These are phyloP conservation scores for Sigmodon hispidus DNA, from an alignment of 2,113 vertebrate species.

Conservation along the genomic window DNA sequence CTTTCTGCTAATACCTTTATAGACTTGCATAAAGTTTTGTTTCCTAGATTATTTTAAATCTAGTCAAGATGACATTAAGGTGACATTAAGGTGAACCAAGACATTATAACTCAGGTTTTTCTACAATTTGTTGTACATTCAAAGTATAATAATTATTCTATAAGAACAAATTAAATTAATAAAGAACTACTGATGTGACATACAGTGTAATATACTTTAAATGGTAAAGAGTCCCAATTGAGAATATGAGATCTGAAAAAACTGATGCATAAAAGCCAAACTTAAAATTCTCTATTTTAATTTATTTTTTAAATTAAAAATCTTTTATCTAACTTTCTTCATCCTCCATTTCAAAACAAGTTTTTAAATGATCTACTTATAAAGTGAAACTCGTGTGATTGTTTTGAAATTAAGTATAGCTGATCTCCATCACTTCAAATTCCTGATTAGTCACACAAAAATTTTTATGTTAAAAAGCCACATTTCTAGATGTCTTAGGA, in stretches of 20 bases:
- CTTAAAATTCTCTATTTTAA: constrained; percentile 6
- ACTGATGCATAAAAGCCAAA: background rate
- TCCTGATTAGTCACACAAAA: background rate
- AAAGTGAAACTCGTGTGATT: background rate
- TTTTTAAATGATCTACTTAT: background rate
- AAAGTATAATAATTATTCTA: background rate
- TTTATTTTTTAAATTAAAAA: background rate
- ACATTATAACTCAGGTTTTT: background rate
- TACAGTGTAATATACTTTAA: background rate
- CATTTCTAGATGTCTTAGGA: background rate
- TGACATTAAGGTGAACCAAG: background rate
- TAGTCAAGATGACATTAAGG: background rate
- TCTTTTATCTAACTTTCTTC: background rate
- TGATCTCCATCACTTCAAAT: background rate
- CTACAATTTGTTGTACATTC: background rate
- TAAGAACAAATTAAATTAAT: background rate
- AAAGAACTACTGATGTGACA: background rate
- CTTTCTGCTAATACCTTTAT: background rate
- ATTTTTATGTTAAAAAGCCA: background rate
- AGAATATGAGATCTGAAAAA: background rate
- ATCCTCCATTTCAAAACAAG: background rate
- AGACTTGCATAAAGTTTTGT: background rate
- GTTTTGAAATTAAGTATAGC: background rate
- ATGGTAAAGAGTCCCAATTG: background rate
- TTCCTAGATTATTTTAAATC: background rate